These are phyloP conservation scores for Aplidium turbinatum DNA, from an alignment of 23 tunicate genomes.

Conservation along the genomic window DNA sequence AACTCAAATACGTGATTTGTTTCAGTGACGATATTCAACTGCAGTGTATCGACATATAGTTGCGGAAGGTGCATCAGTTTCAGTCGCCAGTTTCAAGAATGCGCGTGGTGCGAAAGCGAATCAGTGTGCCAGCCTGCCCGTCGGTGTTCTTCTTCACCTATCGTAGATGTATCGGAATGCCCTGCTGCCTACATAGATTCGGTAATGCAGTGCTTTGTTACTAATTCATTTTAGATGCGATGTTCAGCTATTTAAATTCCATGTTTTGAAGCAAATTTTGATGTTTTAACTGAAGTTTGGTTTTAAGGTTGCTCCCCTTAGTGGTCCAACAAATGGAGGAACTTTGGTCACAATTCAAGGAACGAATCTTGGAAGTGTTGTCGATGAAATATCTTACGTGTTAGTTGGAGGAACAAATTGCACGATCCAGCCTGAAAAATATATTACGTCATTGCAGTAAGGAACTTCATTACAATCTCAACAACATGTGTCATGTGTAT, in stretches of 20 bases:
- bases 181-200: too few relatives aligned
- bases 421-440: neutral
- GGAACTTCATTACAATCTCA: too few relatives aligned
- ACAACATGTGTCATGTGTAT: too few relatives aligned
- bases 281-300: neutral
- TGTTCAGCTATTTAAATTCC: neutral
- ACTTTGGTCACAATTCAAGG: constrained; percentile 14
- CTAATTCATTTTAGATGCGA: neutral
- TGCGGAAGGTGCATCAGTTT: constrained; percentile 23
- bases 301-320: constrained; percentile 4
- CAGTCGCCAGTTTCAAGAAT: neutral
- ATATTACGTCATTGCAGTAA: constrained; percentile 7
- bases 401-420: constrained; percentile 9
- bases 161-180: too few relatives aligned
- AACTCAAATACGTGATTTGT: too few relatives aligned
- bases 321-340: constrained; percentile 23
- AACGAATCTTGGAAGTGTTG: constrained; percentile 9
- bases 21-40: neutral
- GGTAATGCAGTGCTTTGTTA: too few relatives aligned
- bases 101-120: constrained; percentile 17
- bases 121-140: neutral
- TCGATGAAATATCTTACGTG: neutral
- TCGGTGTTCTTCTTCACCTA: too few relatives aligned
- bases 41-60: neutral
- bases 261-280: neutral